These are phyloP conservation scores for Xestia rhomboidea DNA, from an alignment of 2,888 invertebrate genomes.

Conservation along the genomic window DNA sequence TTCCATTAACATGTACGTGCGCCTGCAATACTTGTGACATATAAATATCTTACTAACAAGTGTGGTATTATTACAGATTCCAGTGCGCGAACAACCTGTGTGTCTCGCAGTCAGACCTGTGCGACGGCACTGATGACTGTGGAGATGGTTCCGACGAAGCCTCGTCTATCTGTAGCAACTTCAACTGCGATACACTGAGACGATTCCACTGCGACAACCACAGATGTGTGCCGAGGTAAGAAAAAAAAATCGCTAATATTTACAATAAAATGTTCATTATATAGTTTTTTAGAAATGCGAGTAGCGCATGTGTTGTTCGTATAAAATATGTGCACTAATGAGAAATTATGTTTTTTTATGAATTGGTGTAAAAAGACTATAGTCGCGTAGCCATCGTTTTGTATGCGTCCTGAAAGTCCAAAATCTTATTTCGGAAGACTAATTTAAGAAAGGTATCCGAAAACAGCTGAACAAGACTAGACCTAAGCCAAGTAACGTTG, in stretches of 20 bases:
- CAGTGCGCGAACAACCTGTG: slow-evolving; percentile 98
- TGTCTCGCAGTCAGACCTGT: slow-evolving; percentile 96
- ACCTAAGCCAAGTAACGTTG: neutral
- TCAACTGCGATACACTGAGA: slow-evolving; percentile 95
- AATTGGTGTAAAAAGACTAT: neutral
- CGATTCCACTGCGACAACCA: slow-evolving; percentile 97
- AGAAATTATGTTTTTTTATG: neutral
- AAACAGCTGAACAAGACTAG: neutral
- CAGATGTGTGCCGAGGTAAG: slow-evolving; percentile 94
- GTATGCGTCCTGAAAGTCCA: neutral
- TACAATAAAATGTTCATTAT: neutral
- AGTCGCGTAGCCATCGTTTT: neutral
- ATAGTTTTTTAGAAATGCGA: neutral
- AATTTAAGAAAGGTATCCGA: neutral
- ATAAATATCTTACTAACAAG: slow-evolving; percentile 2
- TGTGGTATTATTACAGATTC: slow-evolving; percentile 90
- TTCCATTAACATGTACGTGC: neutral
- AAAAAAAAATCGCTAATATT: neutral
- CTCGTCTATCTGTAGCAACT: slow-evolving; percentile 94
- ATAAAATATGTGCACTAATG: neutral
- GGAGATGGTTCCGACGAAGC: slow-evolving; percentile 97
- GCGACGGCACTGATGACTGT: slow-evolving; percentile 98
- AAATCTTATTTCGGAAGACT: neutral
- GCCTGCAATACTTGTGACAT: neutral
- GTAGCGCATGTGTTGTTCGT: neutral